Conservation (phyloP, 1,140 invertebrate species). For the Drosophila melanica region DNA sequence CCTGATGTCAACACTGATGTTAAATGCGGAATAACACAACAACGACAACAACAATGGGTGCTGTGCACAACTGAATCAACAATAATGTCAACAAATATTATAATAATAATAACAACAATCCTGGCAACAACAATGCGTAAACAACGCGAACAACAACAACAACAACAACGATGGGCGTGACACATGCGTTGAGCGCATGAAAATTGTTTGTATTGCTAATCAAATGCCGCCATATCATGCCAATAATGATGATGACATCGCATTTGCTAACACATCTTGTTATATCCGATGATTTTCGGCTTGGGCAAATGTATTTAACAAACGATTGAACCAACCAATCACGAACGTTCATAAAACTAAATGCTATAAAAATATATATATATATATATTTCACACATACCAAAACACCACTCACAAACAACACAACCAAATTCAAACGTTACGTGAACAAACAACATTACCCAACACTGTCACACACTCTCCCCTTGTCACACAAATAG, state of each 20-base stretch:
- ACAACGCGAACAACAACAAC: slow-evolving; percentile 42
- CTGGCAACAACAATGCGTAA: slow-evolving; percentile 10
- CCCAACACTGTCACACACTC: slow-evolving; percentile 5
- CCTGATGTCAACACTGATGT: slow-evolving; percentile 17
- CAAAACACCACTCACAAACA: slow-evolving; percentile 12
- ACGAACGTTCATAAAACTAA: slow-evolving; percentile 50
- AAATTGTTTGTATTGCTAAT: slow-evolving; percentile 41
- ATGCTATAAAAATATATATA: slow-evolving; percentile 32
- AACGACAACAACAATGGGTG: slow-evolving; percentile 23
- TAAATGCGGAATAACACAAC: slow-evolving; percentile 24
- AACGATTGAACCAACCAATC: slow-evolving; percentile 71
- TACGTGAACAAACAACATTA: slow-evolving; percentile 17
- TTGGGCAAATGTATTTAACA: slow-evolving; percentile 79
- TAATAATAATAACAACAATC: slow-evolving; percentile 5
- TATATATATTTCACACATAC: slow-evolving; percentile 25
- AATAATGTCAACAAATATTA: slow-evolving; percentile 33
- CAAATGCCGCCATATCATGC: slow-evolving; percentile 58
- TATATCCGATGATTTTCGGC: slow-evolving; percentile 84
- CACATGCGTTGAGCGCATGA: slow-evolving; percentile 33
- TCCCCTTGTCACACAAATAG: slow-evolving; percentile 4
- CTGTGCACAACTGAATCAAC: slow-evolving; percentile 22
- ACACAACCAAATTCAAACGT: slow-evolving; percentile 10
- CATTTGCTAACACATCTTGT: slow-evolving; percentile 83
- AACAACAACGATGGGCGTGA: slow-evolving; percentile 52
- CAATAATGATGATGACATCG: slow-evolving; percentile 84